A percentile compares a stretch with the other conserved stretches of the same genome.
phyloP scores from a whole-genome alignment of 2,797 vertebrate genomes.

The Phataginus tetradactyla region DNA sequence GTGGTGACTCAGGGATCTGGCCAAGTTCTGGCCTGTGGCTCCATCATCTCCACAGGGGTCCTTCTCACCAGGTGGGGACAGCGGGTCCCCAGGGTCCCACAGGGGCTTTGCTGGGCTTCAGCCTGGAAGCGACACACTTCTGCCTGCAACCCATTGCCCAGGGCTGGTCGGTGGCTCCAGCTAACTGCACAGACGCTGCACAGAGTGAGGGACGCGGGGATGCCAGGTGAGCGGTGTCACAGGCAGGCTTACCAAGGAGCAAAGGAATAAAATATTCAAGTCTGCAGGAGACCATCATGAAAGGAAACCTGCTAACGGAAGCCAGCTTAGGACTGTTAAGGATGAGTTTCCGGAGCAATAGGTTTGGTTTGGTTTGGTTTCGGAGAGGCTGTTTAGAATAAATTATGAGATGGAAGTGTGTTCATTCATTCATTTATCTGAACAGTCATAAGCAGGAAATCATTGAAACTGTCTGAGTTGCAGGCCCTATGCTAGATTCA shows the following conservation, averaged over 20 bases:
- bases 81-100: background rate
- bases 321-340: background rate
- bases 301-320: background rate
- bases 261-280: background rate
- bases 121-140: background rate
- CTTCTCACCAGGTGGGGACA: background rate
- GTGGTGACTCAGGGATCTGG: background rate
- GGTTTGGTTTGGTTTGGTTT: background rate
- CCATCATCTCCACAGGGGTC: background rate
- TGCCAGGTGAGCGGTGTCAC: background rate
- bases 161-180: rapidly evolving
- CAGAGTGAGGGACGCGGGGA: rapidly evolving
- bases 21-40: background rate
- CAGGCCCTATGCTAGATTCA: background rate
- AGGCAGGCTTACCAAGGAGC: background rate
- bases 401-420: background rate
- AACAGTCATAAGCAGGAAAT: background rate
- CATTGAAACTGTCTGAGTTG: too few relatives aligned
- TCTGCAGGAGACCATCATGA: background rate
- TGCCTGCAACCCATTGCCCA: background rate
- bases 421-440: background rate
- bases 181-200: rapidly evolving
- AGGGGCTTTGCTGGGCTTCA: rapidly evolving
- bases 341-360: background rate
- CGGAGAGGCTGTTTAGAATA: background rate